Base-by-base conservation (phyloP, 2,888 invertebrate genomes). In the Erebia palarica region DNA sequence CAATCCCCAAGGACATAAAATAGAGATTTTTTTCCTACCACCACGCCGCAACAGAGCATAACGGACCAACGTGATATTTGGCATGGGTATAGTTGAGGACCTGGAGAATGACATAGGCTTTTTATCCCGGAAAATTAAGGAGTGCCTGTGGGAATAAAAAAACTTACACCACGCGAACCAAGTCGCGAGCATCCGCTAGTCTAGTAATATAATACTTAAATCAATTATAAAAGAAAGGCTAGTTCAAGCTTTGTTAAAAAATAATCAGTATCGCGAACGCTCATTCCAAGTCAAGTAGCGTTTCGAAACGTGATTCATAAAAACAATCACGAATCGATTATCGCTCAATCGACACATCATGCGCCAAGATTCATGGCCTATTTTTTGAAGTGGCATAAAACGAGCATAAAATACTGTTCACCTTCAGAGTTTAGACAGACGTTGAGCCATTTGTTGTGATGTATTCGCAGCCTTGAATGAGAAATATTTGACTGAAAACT, bases 321-420 rank as follows among this genome's bases (percentile, higher is more conserved):
- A 68, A 73, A 74, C 71, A 72, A 74, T 72, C 65, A 69, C 67
- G 69, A 74, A 74, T 74, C 66, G 73, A 74, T 74, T 68, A 74
- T 71, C 73, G 65, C 65, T 71, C 73, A 36, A 74, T 74, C 71
- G 60, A 68, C 65, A 71, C 71, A 60, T 60, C 65, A 57, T 71
- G 69, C 69, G 73, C 73, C 73, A 74, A 74, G 71, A 74, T 65
- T 69, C 69, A 68, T 71, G 71, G 69, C 73, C 73, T 68, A 65
- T 71, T 71, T 73, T 68, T 58, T 68, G 65, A 70, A 71, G 61
- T 74, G 47, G 55, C 60, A 69, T 63, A 69, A 58, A 73, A 71
- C 66, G 58, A 59, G 49, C 67, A n/a, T 59, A 67, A 27, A 68
- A 68, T 53, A 61, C 18, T 59, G 42, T 53, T 61, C 53, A 51